A percentile compares a stretch with the other conserved stretches of the same genome.
phyloP scores from a whole-genome alignment of 2,113 vertebrate genomes.

The Myrmophylax atrothorax region DNA sequence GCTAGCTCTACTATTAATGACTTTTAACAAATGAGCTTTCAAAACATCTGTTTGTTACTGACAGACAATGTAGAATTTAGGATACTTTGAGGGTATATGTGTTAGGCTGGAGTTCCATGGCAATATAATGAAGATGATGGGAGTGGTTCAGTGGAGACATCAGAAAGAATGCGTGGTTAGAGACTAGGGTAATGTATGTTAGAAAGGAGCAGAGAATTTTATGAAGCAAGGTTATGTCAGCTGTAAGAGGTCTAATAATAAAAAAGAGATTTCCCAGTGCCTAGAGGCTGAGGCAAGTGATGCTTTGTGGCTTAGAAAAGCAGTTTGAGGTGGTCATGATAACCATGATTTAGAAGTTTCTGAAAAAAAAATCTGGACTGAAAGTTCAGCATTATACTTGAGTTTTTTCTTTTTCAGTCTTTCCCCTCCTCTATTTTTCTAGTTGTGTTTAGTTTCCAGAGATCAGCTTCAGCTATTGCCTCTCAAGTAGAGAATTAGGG shows the following conservation, averaged over 20 bases:
- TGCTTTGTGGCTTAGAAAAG: background rate
- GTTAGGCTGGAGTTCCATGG: background rate
- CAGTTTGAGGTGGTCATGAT: background rate
- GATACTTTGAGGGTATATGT: background rate
- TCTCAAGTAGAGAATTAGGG: background rate
- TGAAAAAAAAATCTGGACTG: background rate
- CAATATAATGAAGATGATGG: background rate
- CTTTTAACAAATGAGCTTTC: background rate
- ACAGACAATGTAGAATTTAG: background rate
- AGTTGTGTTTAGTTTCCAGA: background rate
- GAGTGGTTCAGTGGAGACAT: background rate
- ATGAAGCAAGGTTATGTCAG: background rate
- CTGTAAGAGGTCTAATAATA: background rate
- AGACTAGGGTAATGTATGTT: background rate
- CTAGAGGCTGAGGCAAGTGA: background rate
- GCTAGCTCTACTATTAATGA: background rate
- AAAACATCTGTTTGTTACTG: background rate
- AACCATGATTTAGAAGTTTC: background rate
- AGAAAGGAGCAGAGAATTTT: background rate
- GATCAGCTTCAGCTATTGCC: background rate
- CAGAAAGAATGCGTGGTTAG: background rate
- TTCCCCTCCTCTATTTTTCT: fast-evolving
- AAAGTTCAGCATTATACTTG: background rate
- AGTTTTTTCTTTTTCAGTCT: background rate
- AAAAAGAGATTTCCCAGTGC: background rate